Base-by-base conservation (phyloP, 2,888 invertebrate species). In the Stictocephala bisonia region DNA sequence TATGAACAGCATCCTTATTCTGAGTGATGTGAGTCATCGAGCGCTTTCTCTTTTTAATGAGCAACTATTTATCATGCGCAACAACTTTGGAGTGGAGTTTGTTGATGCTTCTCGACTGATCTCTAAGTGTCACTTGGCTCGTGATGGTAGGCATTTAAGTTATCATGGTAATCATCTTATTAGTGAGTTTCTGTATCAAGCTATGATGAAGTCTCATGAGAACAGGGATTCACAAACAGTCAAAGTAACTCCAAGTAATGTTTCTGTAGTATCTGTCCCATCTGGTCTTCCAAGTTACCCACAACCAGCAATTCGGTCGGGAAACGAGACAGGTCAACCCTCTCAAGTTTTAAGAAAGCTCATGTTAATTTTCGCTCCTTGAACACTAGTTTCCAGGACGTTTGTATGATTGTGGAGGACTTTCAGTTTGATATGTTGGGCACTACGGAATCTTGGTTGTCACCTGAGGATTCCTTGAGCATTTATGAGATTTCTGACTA, bases 331-430 rank as follows among this genome's bases (percentile, higher is more conserved):
- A 6, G n/a, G n/a, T 3, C 9, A 41, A 18, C 41, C 41, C 18
- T 3, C 13, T 22, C 26, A 51, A 51, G 11, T 51, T 24, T 51
- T 9, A 51, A 9, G n/a, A n/a, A 26, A 51, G 51, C 51, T 3
- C 51, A 51, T 11, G 51, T 24, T 24, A 51, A 51, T 51, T 24
- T 51, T 18, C 24, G 51, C n/a, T 51, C 51, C 3, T 51, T 51
- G n/a, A 51, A 51, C 27, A 51, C 51, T n/a, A 27, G 51, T 2
- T 51, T 51, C 11, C 11, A 51, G 13, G 51, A 51, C 13, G n/a
- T 51, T 1, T 51, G 24, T 51, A 24, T 27, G 4, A 24, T 51
- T 22, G 51, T 51, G 26, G 51, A 51, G 24, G 51, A 51, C n/a
- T 51, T 51, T 13, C 24, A 51, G 3, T 22, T 51, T 51, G 51